These are phyloP conservation scores for Mystacides longicornis DNA, from an alignment of 2,888 invertebrate species.

Conservation along the genomic window DNA sequence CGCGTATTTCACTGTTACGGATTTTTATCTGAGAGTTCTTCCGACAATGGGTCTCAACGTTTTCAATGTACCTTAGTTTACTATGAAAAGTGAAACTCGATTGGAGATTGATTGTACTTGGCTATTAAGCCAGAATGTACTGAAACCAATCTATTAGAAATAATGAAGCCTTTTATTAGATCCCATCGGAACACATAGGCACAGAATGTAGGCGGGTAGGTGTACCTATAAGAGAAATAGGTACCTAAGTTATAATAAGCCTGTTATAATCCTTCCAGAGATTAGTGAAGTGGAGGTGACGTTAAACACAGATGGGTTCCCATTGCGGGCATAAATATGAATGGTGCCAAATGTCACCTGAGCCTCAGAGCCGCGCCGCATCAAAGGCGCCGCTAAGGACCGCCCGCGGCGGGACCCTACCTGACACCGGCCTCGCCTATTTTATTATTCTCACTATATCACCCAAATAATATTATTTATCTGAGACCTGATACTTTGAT, in stretches of 20 bases:
- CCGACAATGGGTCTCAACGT: too few species aligned
- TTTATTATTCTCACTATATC: neutral
- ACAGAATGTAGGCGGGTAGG: too few species aligned
- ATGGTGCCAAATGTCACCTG: slow-evolving; percentile 18
- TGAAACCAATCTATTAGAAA: too few species aligned
- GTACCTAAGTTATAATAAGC: too few species aligned
- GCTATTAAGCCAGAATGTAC: too few species aligned
- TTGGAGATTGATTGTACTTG: too few species aligned
- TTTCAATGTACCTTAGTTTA: too few species aligned
- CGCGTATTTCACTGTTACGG: too few species aligned
- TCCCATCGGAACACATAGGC: too few species aligned
- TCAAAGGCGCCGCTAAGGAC: slow-evolving; percentile 10
- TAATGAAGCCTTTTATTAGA: too few species aligned
- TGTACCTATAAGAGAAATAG: neutral
- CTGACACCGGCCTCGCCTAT: neutral
- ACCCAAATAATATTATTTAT: neutral
- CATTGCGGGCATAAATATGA: slow-evolving; percentile 9
- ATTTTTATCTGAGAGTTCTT: too few species aligned
- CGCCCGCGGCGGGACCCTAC: slow-evolving; percentile 8
- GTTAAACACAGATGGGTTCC: slow-evolving; percentile 7
- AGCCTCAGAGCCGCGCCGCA: neutral
- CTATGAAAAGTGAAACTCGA: too few species aligned
- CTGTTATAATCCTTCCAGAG: neutral
- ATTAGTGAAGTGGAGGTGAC: neutral
- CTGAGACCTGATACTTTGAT: neutral